These are phyloP conservation scores for Oreotragus oreotragus DNA, from an alignment of 2,113 vertebrate genomes.

Conservation along the genomic window DNA sequence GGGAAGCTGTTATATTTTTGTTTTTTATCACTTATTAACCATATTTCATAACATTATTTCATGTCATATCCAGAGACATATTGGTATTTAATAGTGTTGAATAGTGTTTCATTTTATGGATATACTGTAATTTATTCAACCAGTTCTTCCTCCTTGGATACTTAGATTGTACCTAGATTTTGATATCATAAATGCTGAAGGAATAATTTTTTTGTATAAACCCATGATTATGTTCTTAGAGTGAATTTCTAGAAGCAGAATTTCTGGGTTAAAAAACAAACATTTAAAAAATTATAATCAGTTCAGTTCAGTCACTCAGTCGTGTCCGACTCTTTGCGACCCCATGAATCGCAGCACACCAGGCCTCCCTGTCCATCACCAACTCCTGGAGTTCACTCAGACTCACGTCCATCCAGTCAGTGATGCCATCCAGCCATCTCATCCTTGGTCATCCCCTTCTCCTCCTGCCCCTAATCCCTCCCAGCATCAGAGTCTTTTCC, in stretches of 20 bases:
- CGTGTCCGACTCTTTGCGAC: too few relatives aligned
- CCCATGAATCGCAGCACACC: too few relatives aligned
- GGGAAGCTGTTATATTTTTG: background rate
- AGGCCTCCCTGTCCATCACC: too few relatives aligned
- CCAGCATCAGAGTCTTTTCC: too few relatives aligned
- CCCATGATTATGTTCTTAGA: background rate
- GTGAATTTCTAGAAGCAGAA: background rate
- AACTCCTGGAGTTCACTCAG: too few relatives aligned
- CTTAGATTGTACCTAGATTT: background rate
- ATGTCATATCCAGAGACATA: background rate
- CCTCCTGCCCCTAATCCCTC: too few relatives aligned
- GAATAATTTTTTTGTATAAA: background rate
- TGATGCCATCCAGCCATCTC: too few relatives aligned
- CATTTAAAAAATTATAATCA: background rate
- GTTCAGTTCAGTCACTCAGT: too few relatives aligned
- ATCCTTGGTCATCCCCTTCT: too few relatives aligned
- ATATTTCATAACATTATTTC: background rate
- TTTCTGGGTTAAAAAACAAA: background rate
- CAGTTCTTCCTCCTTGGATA: background rate
- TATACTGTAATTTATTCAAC: background rate
- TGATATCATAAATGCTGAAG: background rate
- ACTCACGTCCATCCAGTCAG: fast-evolving
- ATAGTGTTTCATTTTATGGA: background rate
- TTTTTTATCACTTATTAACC: background rate
- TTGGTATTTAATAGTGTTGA: background rate